phyloP scores from a whole-genome alignment of 2,797 vertebrate genomes.

The Mallotus villosus region DNA sequence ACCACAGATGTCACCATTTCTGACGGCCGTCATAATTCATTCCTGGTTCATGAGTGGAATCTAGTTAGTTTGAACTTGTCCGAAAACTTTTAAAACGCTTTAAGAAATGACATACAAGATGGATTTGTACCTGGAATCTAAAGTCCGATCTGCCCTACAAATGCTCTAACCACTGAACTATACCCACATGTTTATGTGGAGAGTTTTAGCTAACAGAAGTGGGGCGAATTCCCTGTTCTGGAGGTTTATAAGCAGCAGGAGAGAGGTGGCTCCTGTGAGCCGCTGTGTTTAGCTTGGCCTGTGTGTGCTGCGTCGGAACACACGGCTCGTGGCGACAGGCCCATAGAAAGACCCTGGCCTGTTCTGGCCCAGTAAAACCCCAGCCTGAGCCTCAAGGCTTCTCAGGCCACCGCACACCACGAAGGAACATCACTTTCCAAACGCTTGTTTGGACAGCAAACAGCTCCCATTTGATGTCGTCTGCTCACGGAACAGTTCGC shows the following conservation, averaged over 20 bases:
- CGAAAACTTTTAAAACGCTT: too few species aligned
- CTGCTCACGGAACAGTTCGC: conserved; percentile 19
- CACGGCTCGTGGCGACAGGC: conserved; percentile 31
- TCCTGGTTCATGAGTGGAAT: too few species aligned
- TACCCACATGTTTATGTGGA: conserved; percentile 23
- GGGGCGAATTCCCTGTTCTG: conserved; percentile 23
- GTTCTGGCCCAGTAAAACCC: conserved; percentile 42
- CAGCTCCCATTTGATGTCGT: conserved; percentile 35
- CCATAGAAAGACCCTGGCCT: conserved; percentile 37
- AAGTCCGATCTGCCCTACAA: too few species aligned
- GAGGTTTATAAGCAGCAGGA: conserved; percentile 29
- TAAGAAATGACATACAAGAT: too few species aligned
- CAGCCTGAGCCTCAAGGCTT: conserved; percentile 19
- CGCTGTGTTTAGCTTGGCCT: conserved; percentile 26
- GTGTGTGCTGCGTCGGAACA: conserved; percentile 24
- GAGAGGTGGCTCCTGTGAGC: neutral
- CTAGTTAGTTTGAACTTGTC: too few species aligned
- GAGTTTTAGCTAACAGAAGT: conserved; percentile 29
- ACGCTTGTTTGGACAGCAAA: conserved; percentile 40
- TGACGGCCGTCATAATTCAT: too few species aligned
- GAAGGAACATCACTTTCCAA: conserved; percentile 30
- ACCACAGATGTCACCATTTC: too few species aligned
- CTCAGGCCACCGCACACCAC: conserved; percentile 8
- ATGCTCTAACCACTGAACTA: too few species aligned
- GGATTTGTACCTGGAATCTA: too few species aligned